Evolutionary conservation across 1,140 invertebrate genomes (phyloP).

Genomic region (Brachionus paranguensis): DNA sequence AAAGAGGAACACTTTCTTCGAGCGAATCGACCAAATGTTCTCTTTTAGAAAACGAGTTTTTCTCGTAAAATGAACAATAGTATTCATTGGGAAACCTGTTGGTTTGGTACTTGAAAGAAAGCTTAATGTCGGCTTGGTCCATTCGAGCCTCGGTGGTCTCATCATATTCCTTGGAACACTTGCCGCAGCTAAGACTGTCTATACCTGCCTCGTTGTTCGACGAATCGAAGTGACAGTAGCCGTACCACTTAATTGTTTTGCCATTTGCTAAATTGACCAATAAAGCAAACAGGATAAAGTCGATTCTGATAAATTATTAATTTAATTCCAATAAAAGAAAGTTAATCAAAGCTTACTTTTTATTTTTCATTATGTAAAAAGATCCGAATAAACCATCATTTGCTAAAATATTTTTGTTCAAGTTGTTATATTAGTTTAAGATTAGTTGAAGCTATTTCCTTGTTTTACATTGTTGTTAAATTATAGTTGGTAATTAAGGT

Average conservation of each 20-base stretch:
- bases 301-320: neutral
- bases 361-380: constrained; percentile 3
- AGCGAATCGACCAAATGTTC: neutral
- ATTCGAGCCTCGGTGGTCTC: neutral
- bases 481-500: neutral
- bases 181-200: neutral
- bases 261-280: neutral
- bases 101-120: constrained; percentile 4
- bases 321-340: neutral
- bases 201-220: neutral
- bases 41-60: neutral
- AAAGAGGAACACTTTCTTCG: neutral
- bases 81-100: constrained; percentile 1
- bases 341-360: neutral
- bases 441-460: neutral
- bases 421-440: neutral
- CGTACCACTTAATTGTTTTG: constrained; percentile 6
- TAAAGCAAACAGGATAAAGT: neutral
- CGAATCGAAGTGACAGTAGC: constrained; percentile 4
- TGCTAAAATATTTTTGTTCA: neutral
- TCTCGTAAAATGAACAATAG: constrained; percentile 10
- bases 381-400: neutral
- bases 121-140: neutral
- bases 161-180: neutral
- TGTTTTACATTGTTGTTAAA: constrained; percentile 22